Percentiles rank a stretch among this genome's conserved stretches.
These are phyloP conservation scores for Propithecus perrieri DNA, from an alignment of 2,797 vertebrate genomes.

Conservation along the genomic window DNA sequence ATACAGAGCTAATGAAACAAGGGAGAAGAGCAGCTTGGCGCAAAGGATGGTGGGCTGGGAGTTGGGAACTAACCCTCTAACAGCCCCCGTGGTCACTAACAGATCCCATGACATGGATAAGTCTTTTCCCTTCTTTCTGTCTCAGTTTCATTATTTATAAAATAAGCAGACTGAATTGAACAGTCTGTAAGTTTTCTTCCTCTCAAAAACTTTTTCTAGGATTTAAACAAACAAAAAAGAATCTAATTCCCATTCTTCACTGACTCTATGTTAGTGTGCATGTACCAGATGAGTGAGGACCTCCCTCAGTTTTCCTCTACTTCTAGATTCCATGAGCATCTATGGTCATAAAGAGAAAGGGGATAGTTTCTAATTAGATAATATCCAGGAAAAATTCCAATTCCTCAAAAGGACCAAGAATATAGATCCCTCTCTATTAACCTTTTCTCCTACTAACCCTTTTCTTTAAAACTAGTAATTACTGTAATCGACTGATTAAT, in stretches of 20 bases:
- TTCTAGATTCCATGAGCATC: neutral
- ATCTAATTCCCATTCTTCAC: neutral
- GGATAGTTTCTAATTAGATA: neutral
- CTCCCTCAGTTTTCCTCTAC: neutral
- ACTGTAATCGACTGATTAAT: neutral
- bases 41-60: neutral
- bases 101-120: neutral
- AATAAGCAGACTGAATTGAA: neutral
- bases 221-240: neutral
- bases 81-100: neutral
- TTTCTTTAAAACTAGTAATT: neutral
- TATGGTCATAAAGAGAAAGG: neutral
- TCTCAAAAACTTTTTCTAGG: neutral
- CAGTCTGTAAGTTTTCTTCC: neutral
- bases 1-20: fast-evolving
- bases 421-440: neutral
- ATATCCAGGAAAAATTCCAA: slow-evolving; percentile 6
- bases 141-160: neutral
- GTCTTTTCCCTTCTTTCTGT: neutral
- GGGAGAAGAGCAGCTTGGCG: neutral
- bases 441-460: neutral
- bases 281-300: neutral
- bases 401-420: neutral
- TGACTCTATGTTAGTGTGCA: neutral
- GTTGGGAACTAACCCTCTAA: neutral